Base-by-base conservation (phyloP, 2,797 vertebrate genomes). In the Galagoides demidoff region DNA sequence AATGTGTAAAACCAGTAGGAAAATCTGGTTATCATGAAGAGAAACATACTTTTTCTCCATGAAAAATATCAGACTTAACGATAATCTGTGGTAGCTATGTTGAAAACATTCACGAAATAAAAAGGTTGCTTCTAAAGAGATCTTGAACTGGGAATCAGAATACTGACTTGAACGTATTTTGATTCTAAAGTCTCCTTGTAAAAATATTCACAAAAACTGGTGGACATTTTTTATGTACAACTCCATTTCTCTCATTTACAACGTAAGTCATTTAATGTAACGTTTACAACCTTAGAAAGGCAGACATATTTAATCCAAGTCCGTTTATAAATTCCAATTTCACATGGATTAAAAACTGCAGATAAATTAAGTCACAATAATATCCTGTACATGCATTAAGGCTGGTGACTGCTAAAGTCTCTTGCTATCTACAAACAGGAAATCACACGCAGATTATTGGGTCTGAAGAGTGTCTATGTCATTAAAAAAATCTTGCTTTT, bases 281-380 rank as follows among this genome's bases (percentile, higher is more conserved):
- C 92, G 96, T 98, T 98, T 97, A 96, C 10, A 34, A 97, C 96
- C 94, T 97, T 96, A 98, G 97, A 94, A 96, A 98, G 96, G 97
- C 97, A 98, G 98, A 98, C 92, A 96, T 95, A 95, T 95, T 97
- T 98, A 98, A 98, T 97, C 97, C 96, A 98, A 98, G 96, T 97
- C 2, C 57, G 95, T 98, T 98, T 66, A 23, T 96, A 98, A 98
- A 98, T 98, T 98, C 97, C 97, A 97, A 85, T 98, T 98, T 98
- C 95, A 97, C 97, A 97, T 96, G 97, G 98, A 98, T 98, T 98
- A 98, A 98, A 98, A 98, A 95, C 92, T 97, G 97, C 96, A 97
- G 94, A 96, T 98, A 98, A 98, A 97, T 98, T 98, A 97, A 97
- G 93, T 96, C 96, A 98, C 96, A 95, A 97, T 97, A 96, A 98